Evolutionary conservation across 1,140 invertebrate species (phyloP), one percentile per base, ranked within the genome.

Genomic region (Sesamia nonagrioides): DNA sequence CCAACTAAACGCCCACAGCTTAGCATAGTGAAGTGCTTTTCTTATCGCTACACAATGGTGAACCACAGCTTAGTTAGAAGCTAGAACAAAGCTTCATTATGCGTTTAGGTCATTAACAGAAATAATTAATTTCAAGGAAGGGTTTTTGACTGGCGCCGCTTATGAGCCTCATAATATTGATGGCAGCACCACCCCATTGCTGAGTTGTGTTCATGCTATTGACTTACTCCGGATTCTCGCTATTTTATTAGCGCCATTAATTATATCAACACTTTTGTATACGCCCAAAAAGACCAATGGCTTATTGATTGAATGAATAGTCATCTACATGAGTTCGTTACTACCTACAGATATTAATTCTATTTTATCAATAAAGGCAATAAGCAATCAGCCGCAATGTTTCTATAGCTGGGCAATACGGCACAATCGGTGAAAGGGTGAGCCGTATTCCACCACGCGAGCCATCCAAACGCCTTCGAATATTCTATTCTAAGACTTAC

Each of bases 41-140:
- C 71, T 63, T 79, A 79, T 69, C 76, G 86, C 80, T 84, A 84
- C 78, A 90, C 85, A 90, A 90, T 86, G 77, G 83, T 80, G 66
- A 83, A 61, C 79, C 77, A 78, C 75, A 63, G 80, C 79, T 81
- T 79, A 72, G 72, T 81, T 79, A 72, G 72, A 83, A 84, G 54
- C 76, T 82, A 77, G 80, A 89, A 92, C 87, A 90, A 91, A 91
- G 88, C 86, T 86, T 88, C 87, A 89, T 91, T 90, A 89, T 88
- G 77, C 87, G 84, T 88, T 86, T 88, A 87, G 82, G 86, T 91
- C 88, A 89, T 91, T 89, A 89, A 84, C 79, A 88, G 85, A 92
- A 90, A 90, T 89, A 91, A 92, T 90, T 85, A 91, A 87, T 88
- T 87, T 78, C 66, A 83, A 82, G 79, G 82, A 88, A 86, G 82